Conservation (phyloP, 1,140 invertebrate species). For the Drosophila grimshawi region DNA sequence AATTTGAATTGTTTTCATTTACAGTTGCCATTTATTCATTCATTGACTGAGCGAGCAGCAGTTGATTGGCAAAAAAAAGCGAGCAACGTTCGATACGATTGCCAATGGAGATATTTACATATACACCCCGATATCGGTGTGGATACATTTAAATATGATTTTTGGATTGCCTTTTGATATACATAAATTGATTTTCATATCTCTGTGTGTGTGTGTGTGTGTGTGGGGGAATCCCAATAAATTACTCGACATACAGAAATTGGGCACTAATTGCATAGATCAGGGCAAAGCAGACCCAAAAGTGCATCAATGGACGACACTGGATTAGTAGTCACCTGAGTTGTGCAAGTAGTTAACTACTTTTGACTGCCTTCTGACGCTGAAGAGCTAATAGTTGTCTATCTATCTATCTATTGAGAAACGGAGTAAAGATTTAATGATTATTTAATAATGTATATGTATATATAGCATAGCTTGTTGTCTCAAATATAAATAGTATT, state of each 20-base stretch:
- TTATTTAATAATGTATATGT: too few relatives aligned
- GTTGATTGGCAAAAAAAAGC: slow-evolving; percentile 65
- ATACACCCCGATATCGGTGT: neutral
- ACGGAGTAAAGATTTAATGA: too few relatives aligned
- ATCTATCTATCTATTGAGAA: too few relatives aligned
- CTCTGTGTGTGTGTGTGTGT: slow-evolving; percentile 8
- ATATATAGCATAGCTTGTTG: too few relatives aligned
- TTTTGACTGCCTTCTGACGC: too few relatives aligned
- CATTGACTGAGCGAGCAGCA: slow-evolving; percentile 65
- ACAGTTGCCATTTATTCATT: slow-evolving; percentile 80
- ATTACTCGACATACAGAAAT: too few relatives aligned
- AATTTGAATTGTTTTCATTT: slow-evolving; percentile 83
- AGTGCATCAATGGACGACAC: slow-evolving; percentile 15
- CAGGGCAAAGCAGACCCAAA: slow-evolving; percentile 16
- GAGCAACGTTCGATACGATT: slow-evolving; percentile 13
- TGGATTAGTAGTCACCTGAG: neutral
- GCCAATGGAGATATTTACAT: slow-evolving; percentile 9
- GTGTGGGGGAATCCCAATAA: slow-evolving; percentile 5
- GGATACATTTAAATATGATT: slow-evolving; percentile 61
- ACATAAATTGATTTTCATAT: slow-evolving; percentile 67
- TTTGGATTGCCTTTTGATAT: slow-evolving; percentile 54
- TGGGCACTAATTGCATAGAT: slow-evolving; percentile 17
- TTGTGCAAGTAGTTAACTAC: too few relatives aligned
- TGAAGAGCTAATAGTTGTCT: too few relatives aligned
- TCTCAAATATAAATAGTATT: too few relatives aligned